phyloP scores from a whole-genome alignment of 2,113 vertebrate genomes.

The Osmerus eperlanus region DNA sequence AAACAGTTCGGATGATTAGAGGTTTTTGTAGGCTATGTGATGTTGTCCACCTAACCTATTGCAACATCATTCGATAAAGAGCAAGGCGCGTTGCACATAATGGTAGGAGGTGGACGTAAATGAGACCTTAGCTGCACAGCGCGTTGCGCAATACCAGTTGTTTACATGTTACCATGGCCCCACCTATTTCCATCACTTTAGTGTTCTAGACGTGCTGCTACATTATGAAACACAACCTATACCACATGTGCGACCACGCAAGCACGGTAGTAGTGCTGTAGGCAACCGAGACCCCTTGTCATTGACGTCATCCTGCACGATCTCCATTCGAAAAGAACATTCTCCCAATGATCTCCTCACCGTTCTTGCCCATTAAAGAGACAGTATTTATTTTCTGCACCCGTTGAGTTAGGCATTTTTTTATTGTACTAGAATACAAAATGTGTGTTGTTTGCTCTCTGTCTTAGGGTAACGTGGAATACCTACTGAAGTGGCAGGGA shows the following conservation, averaged over 20 bases:
- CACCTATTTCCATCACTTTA: constrained; percentile 58
- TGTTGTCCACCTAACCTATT: not conserved
- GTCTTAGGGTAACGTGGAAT: constrained; percentile 94
- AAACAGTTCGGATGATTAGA: no score
- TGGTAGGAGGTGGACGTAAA: not conserved
- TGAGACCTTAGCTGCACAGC: constrained; percentile 12
- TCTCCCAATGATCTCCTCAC: constrained; percentile 24
- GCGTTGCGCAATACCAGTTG: constrained; percentile 69
- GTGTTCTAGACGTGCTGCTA: constrained; percentile 49
- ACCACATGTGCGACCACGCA: constrained; percentile 59
- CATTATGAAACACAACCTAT: constrained; percentile 17
- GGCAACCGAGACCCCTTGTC: constrained; percentile 47
- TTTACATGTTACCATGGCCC: constrained; percentile 70
- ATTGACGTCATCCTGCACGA: constrained; percentile 59
- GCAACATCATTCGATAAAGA: no score
- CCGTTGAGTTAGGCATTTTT: not conserved
- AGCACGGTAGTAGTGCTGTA: constrained; percentile 41
- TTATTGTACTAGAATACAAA: not conserved
- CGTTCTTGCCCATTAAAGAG: constrained; percentile 37
- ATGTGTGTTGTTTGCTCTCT: constrained; percentile 24
- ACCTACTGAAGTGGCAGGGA: constrained; percentile 98
- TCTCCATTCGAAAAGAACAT: constrained; percentile 43
- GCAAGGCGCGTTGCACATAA: no score
- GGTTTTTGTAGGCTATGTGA: no score
- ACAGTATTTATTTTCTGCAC: constrained; percentile 20